Conservation (phyloP, 2,888 invertebrate genomes). For the Drosophila sordidula region DNA sequence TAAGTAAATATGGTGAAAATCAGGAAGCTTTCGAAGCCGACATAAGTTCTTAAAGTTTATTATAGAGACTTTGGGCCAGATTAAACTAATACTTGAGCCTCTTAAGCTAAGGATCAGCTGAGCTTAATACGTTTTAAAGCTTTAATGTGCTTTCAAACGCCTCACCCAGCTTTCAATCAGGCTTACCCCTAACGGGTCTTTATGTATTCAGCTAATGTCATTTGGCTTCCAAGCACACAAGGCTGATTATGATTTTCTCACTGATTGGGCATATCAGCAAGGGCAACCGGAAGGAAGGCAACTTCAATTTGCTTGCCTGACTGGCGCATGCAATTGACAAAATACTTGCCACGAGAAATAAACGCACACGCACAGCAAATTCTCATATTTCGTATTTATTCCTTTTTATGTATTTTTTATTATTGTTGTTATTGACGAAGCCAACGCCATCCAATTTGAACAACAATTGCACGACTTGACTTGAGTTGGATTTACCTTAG, state of each 20-base stretch:
- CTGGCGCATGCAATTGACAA: conserved; percentile 52
- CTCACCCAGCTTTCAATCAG: too few relatives aligned
- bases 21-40: too few relatives aligned
- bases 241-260: conserved; percentile 37
- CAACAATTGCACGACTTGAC: conserved; percentile 60
- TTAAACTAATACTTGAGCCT: too few relatives aligned
- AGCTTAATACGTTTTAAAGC: too few relatives aligned
- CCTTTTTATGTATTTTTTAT: conserved; percentile 16
- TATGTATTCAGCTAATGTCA: background rate
- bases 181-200: too few relatives aligned
- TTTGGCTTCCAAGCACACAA: background rate
- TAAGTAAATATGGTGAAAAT: too few relatives aligned
- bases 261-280: conserved; percentile 32
- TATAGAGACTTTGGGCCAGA: too few relatives aligned
- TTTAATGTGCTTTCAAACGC: too few relatives aligned
- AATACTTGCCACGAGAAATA: conserved; percentile 17
- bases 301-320: conserved; percentile 32
- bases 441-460: conserved; percentile 53
- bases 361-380: conserved; percentile 27
- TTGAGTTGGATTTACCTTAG: conserved; percentile 41
- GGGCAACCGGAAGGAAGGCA: conserved; percentile 56
- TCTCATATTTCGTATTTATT: conserved; percentile 11
- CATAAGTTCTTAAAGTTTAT: too few relatives aligned
- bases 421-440: conserved; percentile 45
- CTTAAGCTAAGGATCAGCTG: too few relatives aligned